Conservation (phyloP, 2,797 vertebrate genomes). For the Melanotaenia boesemani region DNA sequence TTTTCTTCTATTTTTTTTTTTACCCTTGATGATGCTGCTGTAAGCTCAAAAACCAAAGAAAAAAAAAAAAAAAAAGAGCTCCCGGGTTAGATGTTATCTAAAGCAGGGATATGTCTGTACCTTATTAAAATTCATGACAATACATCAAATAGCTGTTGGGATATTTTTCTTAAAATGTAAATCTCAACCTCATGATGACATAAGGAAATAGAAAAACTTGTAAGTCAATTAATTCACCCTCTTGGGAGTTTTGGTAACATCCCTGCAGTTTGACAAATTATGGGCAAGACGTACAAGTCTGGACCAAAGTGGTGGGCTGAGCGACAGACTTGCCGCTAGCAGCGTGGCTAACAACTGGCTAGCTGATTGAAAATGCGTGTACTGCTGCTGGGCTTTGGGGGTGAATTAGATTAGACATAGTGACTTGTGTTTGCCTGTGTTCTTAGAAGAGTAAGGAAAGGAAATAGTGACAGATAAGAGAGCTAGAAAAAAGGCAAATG, state of each 20-base stretch:
- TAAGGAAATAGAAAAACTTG: not conserved
- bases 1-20: not conserved
- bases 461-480: constrained; percentile 18
- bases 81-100: not conserved
- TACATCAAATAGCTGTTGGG: not conserved
- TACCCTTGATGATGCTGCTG: not conserved
- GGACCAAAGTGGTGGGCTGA: not conserved
- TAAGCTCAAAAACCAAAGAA: not conserved
- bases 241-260: not conserved
- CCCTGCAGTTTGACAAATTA: not conserved
- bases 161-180: constrained; percentile 6
- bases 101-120: not conserved
- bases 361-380: constrained; percentile 45
- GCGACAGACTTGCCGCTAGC: not conserved
- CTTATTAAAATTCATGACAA: not conserved
- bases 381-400: constrained; percentile 34
- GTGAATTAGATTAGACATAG: constrained; percentile 25
- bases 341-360: constrained; percentile 7
- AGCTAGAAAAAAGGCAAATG: constrained; percentile 12
- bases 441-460: constrained; percentile 21
- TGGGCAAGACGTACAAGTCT: not conserved
- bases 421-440: constrained; percentile 7
- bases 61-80: not conserved
- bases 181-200: not conserved
- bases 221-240: not conserved